Conservation (phyloP, 2,797 vertebrate genomes). For the Bufotes viridis region DNA sequence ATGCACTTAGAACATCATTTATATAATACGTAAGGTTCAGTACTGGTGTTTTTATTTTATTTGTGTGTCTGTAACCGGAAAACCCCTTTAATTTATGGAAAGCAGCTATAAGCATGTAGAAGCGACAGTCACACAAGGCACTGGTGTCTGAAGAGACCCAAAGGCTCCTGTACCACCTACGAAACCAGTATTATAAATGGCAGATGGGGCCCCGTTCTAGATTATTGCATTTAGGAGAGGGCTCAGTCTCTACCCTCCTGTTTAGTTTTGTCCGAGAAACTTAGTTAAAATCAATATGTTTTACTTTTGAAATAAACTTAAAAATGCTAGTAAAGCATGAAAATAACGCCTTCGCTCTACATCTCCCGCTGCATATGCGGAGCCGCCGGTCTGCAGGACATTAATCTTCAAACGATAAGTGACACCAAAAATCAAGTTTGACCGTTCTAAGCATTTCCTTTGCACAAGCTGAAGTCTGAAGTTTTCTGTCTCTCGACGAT, state of each 20-base stretch:
- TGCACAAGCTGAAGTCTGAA: conserved; percentile 14
- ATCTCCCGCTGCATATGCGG: neutral
- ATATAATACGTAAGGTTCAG: no score
- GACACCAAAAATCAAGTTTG: conserved; percentile 31
- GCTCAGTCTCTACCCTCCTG: neutral
- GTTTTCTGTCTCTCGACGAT: conserved; percentile 25
- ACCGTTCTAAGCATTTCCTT: conserved; percentile 27
- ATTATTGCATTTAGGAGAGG: neutral
- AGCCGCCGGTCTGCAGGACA: neutral
- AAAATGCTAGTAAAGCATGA: neutral
- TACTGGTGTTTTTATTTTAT: no score
- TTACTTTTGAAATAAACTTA: conserved; percentile 7
- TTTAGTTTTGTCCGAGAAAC: neutral
- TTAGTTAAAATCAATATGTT: neutral
- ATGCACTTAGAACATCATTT: no score
- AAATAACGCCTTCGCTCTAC: neutral
- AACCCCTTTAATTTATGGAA: no score
- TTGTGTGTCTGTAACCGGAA: no score
- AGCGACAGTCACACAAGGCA: no score
- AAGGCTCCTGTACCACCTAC: neutral
- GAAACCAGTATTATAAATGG: neutral
- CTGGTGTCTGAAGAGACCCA: neutral
- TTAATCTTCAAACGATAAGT: conserved; percentile 25
- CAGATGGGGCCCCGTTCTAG: neutral
- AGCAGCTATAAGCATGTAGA: no score